Evolutionary conservation across 2,113 vertebrate genomes (phyloP), one percentile per base, ranked within the genome.

Genomic region (Malurus elegans): DNA sequence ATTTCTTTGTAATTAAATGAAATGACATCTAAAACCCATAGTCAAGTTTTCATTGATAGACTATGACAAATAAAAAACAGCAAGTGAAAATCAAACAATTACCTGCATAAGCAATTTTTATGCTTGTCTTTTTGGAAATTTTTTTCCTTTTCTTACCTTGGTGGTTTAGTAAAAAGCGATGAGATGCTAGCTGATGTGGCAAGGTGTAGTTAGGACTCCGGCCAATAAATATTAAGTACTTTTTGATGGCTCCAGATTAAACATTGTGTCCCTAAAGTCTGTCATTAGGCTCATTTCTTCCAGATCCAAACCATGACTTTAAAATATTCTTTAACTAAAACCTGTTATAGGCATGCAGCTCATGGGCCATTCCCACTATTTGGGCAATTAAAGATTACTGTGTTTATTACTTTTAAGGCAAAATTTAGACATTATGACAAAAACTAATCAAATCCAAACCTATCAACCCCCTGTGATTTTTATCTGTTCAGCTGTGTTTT

Each of bases 1-100:
- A 58, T 57, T 65, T 94, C 88, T 78, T 61, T 21, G 64, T 88
- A 90, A 94, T 84, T 90, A 81, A 81, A 86, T 84, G 69, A 79
- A 90, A 67, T 88, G 88, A 74, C 60, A 83, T 67, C 28, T 70
- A 84, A 62, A 62, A 83, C 18, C 29, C 4, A 0, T 47, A 74
- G 64, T 83, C 64, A 74, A 71, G 36, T 48, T 72, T 85, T 78
- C n/a, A 19, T 42, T 40, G 82, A 84, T 12, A 93, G 66, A 78
- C 53, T 18, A 8, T 47, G 31, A 69, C 36, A 90, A 86, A 94
- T 24, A 83, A 87, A 90, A 95, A 29, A 1, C 69, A 94, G 51
- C 47, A 74, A 73, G 79, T 0, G 2, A 44, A 76, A 86, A 38
- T 47, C 56, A 48, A 85, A 69, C 14, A n/a, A 74, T 88, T 94